phyloP scores from a whole-genome alignment of 2,888 invertebrate species.

The Gryllus longicercus region DNA sequence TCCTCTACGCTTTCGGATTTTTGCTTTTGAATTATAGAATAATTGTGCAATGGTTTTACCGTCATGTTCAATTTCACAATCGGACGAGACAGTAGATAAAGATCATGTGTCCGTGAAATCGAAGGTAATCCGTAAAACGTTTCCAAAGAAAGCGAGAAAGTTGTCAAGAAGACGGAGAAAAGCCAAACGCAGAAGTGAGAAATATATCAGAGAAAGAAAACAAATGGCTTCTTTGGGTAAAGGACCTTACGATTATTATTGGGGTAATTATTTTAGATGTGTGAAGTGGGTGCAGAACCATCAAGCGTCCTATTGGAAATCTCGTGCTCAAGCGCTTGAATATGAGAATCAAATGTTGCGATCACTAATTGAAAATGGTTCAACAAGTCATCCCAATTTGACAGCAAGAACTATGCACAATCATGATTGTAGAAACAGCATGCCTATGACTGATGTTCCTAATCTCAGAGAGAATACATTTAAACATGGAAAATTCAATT shows the following conservation, averaged over 20 bases:
- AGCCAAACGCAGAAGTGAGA: neutral
- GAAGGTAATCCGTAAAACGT: neutral
- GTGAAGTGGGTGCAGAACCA: neutral
- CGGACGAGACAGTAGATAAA: neutral
- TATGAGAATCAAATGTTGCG: slow-evolving; percentile 9
- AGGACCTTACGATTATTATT: neutral
- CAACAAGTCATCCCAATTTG: neutral
- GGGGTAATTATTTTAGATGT: neutral
- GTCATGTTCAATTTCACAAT: too few relatives aligned
- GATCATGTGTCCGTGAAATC: neutral
- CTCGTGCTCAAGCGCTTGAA: neutral
- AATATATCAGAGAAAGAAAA: neutral
- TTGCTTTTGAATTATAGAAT: too few relatives aligned
- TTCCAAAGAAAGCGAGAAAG: neutral
- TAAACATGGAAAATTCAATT: neutral
- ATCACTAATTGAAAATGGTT: neutral
- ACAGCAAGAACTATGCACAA: neutral
- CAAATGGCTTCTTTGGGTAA: neutral
- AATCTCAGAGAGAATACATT: neutral
- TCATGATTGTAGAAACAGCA: neutral
- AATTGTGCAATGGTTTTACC: too few relatives aligned
- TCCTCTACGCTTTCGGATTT: too few relatives aligned
- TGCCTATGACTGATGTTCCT: neutral
- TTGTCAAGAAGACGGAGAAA: neutral
- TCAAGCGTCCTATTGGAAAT: neutral